phyloP scores from a whole-genome alignment of 2,888 invertebrate species.

The Mechanitis mazaeus region DNA sequence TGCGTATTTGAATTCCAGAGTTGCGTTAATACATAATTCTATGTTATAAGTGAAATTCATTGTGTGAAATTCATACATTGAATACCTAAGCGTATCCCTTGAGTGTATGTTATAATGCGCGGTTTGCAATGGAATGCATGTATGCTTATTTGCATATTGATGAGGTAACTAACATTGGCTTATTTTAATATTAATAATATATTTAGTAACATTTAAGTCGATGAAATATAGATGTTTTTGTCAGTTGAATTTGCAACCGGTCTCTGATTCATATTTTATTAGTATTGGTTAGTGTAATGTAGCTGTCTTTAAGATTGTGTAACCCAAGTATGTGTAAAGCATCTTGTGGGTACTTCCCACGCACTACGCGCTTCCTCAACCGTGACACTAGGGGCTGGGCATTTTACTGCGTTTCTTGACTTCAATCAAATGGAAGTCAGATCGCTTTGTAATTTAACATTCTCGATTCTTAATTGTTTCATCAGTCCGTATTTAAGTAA shows the following conservation, averaged over 20 bases:
- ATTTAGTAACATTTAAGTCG: conserved; percentile 20
- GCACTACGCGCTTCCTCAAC: conserved; percentile 62
- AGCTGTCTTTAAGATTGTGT: conserved; percentile 68
- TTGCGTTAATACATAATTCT: conserved; percentile 62
- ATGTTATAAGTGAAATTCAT: conserved; percentile 61
- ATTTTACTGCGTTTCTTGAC: conserved; percentile 59
- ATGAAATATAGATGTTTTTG: conserved; percentile 15
- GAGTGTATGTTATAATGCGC: conserved; percentile 49
- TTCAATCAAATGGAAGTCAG: conserved; percentile 46
- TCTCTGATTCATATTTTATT: conserved; percentile 26
- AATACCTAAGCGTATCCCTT: conserved; percentile 44
- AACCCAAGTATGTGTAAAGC: conserved; percentile 67
- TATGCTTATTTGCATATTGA: conserved; percentile 35
- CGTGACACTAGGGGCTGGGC: conserved; percentile 70
- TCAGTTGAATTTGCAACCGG: conserved; percentile 18
- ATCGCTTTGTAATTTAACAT: conserved; percentile 22
- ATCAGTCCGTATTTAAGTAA: conserved; percentile 18
- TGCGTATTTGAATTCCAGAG: conserved; percentile 60
- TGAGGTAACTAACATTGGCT: conserved; percentile 25
- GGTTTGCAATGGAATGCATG: conserved; percentile 44
- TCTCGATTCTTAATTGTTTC: conserved; percentile 18
- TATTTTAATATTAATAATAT: conserved; percentile 24
- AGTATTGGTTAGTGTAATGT: conserved; percentile 37
- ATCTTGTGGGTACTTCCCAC: conserved; percentile 64
- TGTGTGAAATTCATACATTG: conserved; percentile 33